phyloP scores from a whole-genome alignment of 2,113 vertebrate genomes.

The Ammodytes dubius region DNA sequence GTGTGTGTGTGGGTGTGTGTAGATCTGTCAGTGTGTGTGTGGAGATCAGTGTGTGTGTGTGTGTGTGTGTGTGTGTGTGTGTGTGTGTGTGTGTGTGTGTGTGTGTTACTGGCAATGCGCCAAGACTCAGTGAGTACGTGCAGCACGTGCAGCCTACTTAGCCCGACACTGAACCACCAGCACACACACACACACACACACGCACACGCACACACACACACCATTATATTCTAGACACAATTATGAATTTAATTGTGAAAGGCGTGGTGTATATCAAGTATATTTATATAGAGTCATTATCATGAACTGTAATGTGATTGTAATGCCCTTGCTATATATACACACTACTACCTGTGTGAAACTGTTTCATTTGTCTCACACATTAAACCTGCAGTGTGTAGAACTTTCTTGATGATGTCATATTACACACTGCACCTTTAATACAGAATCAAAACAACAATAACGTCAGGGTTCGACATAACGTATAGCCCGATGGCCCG shows the following conservation, averaged over 20 bases:
- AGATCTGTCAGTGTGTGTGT: too few relatives aligned
- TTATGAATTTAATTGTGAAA: not conserved
- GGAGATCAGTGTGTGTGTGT: too few relatives aligned
- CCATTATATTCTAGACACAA: not conserved
- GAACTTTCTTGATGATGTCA: too few relatives aligned
- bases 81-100: not conserved
- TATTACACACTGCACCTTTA: too few relatives aligned
- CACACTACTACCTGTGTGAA: not conserved
- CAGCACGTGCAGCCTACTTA: conserved; percentile 67
- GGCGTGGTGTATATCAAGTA: too few relatives aligned
- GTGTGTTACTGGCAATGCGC: conserved; percentile 76
- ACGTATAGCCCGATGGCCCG: too few relatives aligned
- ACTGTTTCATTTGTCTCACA: too few relatives aligned
- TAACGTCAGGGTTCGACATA: too few relatives aligned
- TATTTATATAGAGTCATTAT: not conserved
- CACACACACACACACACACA: not conserved
- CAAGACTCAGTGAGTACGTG: conserved; percentile 73
- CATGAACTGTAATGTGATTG: not conserved
- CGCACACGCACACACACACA: not conserved
- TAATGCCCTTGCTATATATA: not conserved
- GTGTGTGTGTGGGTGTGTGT: conserved; percentile 50
- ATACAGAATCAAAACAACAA: too few relatives aligned
- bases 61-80: not conserved
- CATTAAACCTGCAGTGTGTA: too few relatives aligned
- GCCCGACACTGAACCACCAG: conserved; percentile 30